Base-by-base conservation (phyloP, 2,113 vertebrate genomes). In the Entelurus aequoreus region DNA sequence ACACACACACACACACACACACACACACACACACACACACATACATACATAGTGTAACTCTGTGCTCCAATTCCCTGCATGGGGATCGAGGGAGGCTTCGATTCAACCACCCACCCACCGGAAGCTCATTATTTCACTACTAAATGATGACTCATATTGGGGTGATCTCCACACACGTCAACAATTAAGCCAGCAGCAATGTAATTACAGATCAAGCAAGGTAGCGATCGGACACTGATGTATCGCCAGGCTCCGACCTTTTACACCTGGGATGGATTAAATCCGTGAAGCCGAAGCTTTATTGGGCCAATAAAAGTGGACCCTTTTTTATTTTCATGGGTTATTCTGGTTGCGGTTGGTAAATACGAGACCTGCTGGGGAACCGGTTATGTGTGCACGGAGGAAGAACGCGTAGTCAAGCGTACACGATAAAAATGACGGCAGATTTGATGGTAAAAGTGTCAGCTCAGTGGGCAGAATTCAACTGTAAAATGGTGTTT, bases 81-180 rank as follows among this genome's bases (percentile, higher is more conserved):
- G 56, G 83, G 78, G 83, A 83, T 36, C 42, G 15, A 62, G 76
- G 58, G 80, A 81, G 77, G 71, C 64, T 19, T 77, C 72, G 44
- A 60, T 65, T 68, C 49, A 62, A 77, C 76, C 81, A 73, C 80
- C 78, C 81, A 71, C 62, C 80, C 85, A 87, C 84, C 69, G 82
- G 84, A 89, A 89, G 86, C 75, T 84, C 87, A 88, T 90, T 88
- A 90, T 88, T 86, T 83, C 75, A 69, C 66, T 64, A 67, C 81
- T 86, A 86, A 88, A 85, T 84, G 88, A 90, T 88, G 83, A 83
- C 89, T 89, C 83, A 85, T 88, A 88, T 89, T 85, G 85, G 83
- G 88, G 84, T 80, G 85, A 89, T 88, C 85, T 84, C 79, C 78
- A 46, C 11, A 46, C 42, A 46, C 42, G 12, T 86, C 78, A 78